Conservation (phyloP, 2,797 vertebrate genomes). For the Chloroceryle inda region DNA sequence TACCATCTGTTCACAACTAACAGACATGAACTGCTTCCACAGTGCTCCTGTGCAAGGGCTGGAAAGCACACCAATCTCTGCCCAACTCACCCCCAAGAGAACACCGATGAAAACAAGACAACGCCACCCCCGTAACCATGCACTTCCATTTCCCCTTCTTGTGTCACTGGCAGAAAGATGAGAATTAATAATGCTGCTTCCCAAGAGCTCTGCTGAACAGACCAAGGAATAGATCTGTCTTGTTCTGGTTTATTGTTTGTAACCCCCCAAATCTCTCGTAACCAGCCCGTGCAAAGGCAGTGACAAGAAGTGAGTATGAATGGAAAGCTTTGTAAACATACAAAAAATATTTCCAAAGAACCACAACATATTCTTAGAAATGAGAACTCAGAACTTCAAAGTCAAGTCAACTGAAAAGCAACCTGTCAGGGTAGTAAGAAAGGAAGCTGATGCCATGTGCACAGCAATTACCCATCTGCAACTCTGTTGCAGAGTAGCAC, state of each 20-base stretch:
- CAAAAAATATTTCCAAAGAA: conserved; percentile 5
- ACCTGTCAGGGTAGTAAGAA: conserved; percentile 42
- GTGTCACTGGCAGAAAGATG: background rate
- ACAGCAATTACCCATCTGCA: background rate
- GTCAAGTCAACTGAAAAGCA: background rate
- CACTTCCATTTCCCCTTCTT: background rate
- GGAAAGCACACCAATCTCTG: background rate
- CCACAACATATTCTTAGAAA: conserved; percentile 43
- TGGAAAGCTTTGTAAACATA: conserved; percentile 4
- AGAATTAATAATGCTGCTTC: conserved; percentile 9
- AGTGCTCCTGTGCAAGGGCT: conserved; percentile 28
- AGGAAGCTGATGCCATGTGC: background rate
- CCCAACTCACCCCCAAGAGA: background rate
- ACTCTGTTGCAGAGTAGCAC: background rate
- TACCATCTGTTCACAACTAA: conserved; percentile 60
- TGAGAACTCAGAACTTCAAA: conserved; percentile 33
- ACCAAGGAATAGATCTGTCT: conserved; percentile 15
- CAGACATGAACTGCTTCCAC: conserved; percentile 55
- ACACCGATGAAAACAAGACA: background rate
- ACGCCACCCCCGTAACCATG: background rate
- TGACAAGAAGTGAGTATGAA: conserved; percentile 10
- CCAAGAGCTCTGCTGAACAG: conserved; percentile 25
- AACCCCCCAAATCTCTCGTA: background rate
- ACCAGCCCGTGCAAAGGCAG: conserved; percentile 26
- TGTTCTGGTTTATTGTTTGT: conserved; percentile 56